Percentiles rank a stretch among this genome's conserved stretches.
These are phyloP conservation scores for Antitype chi DNA, from an alignment of 2,888 invertebrate genomes.

Conservation along the genomic window DNA sequence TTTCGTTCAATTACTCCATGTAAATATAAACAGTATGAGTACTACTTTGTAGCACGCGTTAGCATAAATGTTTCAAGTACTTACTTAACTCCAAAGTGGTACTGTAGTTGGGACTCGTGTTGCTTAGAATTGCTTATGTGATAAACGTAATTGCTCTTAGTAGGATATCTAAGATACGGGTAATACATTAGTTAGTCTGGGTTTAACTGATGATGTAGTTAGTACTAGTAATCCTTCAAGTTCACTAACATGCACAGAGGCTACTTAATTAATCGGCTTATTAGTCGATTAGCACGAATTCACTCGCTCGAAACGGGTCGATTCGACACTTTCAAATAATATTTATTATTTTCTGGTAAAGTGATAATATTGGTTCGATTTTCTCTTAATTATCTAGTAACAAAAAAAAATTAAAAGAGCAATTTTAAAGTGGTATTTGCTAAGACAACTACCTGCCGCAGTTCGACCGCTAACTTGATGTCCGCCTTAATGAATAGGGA, in stretches of 20 bases:
- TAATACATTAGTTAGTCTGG: slow-evolving; percentile 1
- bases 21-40: slow-evolving; percentile 40
- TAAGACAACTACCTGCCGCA: not conserved
- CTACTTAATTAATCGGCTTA: too few relatives aligned
- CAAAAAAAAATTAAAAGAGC: too few relatives aligned
- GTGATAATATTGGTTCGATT: too few relatives aligned
- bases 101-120: slow-evolving; percentile 34
- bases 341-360: too few relatives aligned
- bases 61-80: slow-evolving; percentile 52
- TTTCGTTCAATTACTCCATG: slow-evolving; percentile 34
- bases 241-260: too few relatives aligned
- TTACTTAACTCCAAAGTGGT: slow-evolving; percentile 43
- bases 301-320: too few relatives aligned
- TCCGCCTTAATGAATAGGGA: not conserved
- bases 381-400: too few relatives aligned
- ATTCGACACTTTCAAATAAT: too few relatives aligned
- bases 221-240: not conserved
- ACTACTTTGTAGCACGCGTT: slow-evolving; percentile 30
- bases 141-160: slow-evolving; percentile 43
- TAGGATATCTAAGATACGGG: slow-evolving; percentile 9
- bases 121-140: slow-evolving; percentile 36
- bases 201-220: not conserved
- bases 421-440: too few relatives aligned
- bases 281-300: too few relatives aligned
- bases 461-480: not conserved